Conservation (phyloP, 2,797 vertebrate species). For the Sphenopsis melanotis region DNA sequence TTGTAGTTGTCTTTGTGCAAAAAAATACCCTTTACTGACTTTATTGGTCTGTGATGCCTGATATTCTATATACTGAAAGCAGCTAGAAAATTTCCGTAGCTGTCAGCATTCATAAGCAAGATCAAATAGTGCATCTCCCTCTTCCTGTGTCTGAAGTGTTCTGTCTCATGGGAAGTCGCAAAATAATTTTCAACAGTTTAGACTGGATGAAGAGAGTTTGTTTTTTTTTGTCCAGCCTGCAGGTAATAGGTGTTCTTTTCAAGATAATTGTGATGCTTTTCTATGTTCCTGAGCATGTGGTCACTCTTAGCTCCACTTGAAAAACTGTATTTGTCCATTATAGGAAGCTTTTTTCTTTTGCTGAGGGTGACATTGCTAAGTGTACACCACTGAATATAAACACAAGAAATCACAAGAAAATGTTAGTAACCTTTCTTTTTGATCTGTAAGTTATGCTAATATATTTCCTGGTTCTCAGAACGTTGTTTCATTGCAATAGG, state of each 20-base stretch:
- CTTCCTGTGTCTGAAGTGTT: neutral
- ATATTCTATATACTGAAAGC: neutral
- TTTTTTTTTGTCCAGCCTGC: neutral
- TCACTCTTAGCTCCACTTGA: neutral
- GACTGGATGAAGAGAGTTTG: neutral
- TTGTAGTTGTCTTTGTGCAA: neutral
- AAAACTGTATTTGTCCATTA: neutral
- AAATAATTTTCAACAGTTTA: neutral
- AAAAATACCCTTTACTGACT: neutral
- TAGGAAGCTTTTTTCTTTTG: neutral
- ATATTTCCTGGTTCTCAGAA: neutral
- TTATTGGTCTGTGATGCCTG: neutral
- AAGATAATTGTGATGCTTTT: neutral
- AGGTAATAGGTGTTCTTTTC: neutral
- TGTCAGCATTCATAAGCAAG: neutral
- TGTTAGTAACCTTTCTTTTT: neutral
- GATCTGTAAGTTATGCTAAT: neutral
- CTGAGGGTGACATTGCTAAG: neutral
- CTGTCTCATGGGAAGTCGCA: neutral
- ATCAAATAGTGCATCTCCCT: neutral
- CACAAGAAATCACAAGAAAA: neutral
- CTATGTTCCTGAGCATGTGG: neutral
- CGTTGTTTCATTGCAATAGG: fast-evolving
- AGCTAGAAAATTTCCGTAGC: neutral
- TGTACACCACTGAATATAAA: neutral